Conservation (phyloP, 2,113 vertebrate species). For the Todiramphus saurophagus region DNA sequence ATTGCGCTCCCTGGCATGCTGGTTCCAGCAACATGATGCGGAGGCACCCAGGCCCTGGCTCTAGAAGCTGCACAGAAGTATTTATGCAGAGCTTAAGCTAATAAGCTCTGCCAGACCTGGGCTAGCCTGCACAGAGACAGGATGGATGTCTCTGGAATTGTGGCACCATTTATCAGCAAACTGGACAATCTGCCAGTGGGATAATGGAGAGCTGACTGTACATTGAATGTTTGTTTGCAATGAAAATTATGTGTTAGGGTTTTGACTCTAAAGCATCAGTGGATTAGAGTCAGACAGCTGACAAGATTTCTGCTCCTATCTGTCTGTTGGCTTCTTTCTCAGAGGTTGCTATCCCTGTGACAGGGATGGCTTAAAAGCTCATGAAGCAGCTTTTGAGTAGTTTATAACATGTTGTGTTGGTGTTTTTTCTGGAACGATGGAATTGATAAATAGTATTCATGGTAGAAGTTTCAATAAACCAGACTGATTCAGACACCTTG, state of each 20-base stretch:
- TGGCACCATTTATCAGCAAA: conserved; percentile 53
- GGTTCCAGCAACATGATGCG: not conserved
- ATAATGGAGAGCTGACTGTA: conserved; percentile 56
- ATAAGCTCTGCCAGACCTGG: conserved; percentile 51
- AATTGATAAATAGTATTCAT: not conserved
- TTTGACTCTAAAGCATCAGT: conserved; percentile 24
- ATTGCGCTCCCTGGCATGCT: not conserved
- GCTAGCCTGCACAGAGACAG: conserved; percentile 33
- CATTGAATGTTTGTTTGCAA: conserved; percentile 22
- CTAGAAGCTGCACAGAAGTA: conserved; percentile 28
- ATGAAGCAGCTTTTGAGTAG: not conserved
- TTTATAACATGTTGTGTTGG: not conserved
- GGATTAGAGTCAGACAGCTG: conserved; percentile 50
- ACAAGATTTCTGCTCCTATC: conserved; percentile 34
- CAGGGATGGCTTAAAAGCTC: conserved; percentile 27
- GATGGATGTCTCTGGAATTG: conserved; percentile 16
- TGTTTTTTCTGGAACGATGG: not conserved
- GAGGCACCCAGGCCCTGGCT: not conserved
- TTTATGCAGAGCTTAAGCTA: conserved; percentile 55
- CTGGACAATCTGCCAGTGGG: conserved; percentile 47
- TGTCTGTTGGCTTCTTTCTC: conserved; percentile 12
- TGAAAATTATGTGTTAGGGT: conserved; percentile 29
- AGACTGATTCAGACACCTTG: not conserved
- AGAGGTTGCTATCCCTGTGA: not conserved
- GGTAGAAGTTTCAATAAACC: not conserved